Percentiles rank a stretch among this genome's conserved stretches.
These are phyloP conservation scores for Passer domesticus DNA, from an alignment of 2,113 vertebrate species.

Conservation along the genomic window DNA sequence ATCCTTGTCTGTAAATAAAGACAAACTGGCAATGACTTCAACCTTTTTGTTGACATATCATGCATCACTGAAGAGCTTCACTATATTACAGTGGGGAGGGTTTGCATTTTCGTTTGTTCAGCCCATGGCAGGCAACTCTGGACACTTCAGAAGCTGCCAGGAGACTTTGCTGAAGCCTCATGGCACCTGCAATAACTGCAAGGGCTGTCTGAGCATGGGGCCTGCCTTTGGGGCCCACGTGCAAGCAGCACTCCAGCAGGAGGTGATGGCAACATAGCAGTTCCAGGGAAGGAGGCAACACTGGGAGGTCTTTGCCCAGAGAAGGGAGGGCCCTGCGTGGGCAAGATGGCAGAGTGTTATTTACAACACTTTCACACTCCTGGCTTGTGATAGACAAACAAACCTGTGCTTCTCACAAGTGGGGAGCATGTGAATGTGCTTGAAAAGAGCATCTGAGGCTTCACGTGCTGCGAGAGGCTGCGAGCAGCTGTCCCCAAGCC, in stretches of 20 bases:
- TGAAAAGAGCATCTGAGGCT: constrained; percentile 1
- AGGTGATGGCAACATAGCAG: not conserved
- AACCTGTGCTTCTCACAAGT: not conserved
- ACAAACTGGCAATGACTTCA: not conserved
- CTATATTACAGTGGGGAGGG: accelerated
- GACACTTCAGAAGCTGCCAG: not conserved
- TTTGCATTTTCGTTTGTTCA: not conserved
- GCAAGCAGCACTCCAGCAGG: not conserved
- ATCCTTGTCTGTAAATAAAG: not conserved
- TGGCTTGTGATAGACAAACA: not conserved
- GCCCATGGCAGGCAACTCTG: not conserved
- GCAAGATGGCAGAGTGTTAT: not conserved
- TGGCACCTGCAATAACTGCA: not conserved
- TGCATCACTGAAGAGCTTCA: not conserved
- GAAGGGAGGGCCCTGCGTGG: not conserved
- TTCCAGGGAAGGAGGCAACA: not conserved
- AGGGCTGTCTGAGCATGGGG: not conserved
- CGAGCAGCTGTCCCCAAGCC: not conserved
- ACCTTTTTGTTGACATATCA: not conserved
- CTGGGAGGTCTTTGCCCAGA: not conserved
- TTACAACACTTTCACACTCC: not conserved
- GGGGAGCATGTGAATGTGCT: not conserved
- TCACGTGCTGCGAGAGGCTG: not conserved
- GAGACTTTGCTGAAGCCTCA: not conserved
- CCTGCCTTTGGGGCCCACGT: not conserved